phyloP scores from a whole-genome alignment of 1,140 invertebrate species.

The Oedothorax gibbosus region DNA sequence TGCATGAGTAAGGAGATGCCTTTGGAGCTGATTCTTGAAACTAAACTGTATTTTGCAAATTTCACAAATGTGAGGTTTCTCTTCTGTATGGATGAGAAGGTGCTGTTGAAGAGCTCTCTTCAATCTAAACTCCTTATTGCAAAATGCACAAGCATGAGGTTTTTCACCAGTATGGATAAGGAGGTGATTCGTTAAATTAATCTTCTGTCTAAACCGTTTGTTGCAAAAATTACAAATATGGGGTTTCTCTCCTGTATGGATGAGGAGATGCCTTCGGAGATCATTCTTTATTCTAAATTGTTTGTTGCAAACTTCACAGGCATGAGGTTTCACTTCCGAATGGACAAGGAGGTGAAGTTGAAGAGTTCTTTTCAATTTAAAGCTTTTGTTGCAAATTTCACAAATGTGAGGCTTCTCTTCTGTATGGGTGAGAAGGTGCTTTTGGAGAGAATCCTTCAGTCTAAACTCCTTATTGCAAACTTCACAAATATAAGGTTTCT shows the following conservation, averaged over 20 bases:
- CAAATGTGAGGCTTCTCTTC: slow-evolving; percentile 16
- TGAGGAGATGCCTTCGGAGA: no score
- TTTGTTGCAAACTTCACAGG: no score
- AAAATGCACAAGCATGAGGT: not conserved
- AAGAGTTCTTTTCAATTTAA: not conserved
- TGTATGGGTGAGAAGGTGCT: slow-evolving; percentile 3
- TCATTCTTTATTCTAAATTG: no score
- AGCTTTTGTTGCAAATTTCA: not conserved
- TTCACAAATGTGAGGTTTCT: slow-evolving; percentile 10
- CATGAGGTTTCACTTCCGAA: no score
- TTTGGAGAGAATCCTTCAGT: not conserved
- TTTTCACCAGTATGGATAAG: not conserved
- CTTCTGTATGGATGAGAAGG: slow-evolving; percentile 9
- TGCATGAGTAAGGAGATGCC: no score
- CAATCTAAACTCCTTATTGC: not conserved
- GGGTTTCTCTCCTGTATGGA: no score
- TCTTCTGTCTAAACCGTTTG: no score
- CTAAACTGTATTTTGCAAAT: not conserved
- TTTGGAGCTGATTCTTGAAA: not conserved
- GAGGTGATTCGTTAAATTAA: no score
- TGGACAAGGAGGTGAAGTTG: not conserved
- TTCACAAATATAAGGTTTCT: slow-evolving; percentile 8
- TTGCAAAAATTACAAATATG: no score
- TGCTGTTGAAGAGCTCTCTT: not conserved
- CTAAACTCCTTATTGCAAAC: slow-evolving; percentile 8